Conservation (phyloP, 2,888 invertebrate genomes). For the Tromatobia lineatoria region DNA sequence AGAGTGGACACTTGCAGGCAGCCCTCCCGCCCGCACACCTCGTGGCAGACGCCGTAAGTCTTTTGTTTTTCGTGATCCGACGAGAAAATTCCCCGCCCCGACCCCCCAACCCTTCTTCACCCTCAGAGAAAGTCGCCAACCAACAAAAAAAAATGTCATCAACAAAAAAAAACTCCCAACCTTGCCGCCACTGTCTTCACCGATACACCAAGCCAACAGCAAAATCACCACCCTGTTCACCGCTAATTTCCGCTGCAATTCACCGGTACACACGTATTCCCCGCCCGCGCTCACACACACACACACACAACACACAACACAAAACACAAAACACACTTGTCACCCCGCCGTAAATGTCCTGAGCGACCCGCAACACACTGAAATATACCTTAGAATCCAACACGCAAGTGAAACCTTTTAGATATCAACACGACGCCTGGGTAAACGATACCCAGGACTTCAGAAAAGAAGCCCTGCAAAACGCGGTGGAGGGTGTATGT, state of each 20-base stretch:
- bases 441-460: background rate
- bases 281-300: background rate
- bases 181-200: constrained; percentile 54
- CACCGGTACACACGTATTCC: background rate
- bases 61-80: constrained; percentile 85
- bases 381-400: background rate
- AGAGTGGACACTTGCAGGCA: constrained; percentile 88
- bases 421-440: background rate
- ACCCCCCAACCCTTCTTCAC: constrained; percentile 58
- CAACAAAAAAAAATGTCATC: constrained; percentile 7
- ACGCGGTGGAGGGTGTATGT: constrained; percentile 28
- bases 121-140: constrained; percentile 10
- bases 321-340: background rate
- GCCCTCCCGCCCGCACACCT: constrained; percentile 89
- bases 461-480: background rate
- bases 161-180: constrained; percentile 16
- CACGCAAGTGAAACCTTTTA: background rate
- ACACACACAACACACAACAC: too few species aligned
- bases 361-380: background rate
- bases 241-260: constrained; percentile 15
- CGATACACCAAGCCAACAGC: constrained; percentile 52
- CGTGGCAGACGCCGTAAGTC: constrained; percentile 86
- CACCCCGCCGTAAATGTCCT: constrained; percentile 9
- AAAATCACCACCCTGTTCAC: constrained; percentile 15
- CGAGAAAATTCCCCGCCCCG: constrained; percentile 71